phyloP scores from a whole-genome alignment of 2,113 vertebrate genomes.

The Pelodiscus sinensis region DNA sequence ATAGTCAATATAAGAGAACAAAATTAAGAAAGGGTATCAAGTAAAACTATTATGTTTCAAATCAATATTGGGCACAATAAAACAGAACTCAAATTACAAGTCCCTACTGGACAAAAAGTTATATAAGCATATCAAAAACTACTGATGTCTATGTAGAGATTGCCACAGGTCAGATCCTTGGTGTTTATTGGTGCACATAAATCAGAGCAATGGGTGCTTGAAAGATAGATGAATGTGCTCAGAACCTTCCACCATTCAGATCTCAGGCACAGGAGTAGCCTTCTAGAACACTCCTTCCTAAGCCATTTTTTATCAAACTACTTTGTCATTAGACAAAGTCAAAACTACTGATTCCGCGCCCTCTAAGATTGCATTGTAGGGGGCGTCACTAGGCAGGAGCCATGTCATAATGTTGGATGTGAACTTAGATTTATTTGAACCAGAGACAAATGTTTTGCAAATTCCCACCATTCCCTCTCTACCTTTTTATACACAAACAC shows the following conservation, averaged over 20 bases:
- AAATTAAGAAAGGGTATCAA: neutral
- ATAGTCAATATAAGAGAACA: neutral
- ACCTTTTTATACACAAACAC: neutral
- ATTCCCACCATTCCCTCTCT: neutral
- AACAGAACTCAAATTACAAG: neutral
- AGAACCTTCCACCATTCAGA: neutral
- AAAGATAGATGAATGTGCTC: neutral
- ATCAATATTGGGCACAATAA: neutral
- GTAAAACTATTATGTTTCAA: neutral
- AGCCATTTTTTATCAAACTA: neutral
- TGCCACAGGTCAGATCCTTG: accelerated
- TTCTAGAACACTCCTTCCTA: neutral
- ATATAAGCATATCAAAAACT: neutral
- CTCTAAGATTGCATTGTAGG: neutral
- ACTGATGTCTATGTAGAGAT: accelerated
- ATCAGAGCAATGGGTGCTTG: neutral
- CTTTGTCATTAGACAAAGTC: neutral
- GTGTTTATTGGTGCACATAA: accelerated
- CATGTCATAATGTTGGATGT: neutral
- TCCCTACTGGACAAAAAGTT: accelerated
- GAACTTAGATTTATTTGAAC: neutral
- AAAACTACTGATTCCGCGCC: neutral
- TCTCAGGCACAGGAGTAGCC: neutral
- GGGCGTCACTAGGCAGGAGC: neutral
- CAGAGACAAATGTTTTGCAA: neutral